phyloP scores from a whole-genome alignment of 2,797 vertebrate genomes.

The Anomalospiza imberbis region DNA sequence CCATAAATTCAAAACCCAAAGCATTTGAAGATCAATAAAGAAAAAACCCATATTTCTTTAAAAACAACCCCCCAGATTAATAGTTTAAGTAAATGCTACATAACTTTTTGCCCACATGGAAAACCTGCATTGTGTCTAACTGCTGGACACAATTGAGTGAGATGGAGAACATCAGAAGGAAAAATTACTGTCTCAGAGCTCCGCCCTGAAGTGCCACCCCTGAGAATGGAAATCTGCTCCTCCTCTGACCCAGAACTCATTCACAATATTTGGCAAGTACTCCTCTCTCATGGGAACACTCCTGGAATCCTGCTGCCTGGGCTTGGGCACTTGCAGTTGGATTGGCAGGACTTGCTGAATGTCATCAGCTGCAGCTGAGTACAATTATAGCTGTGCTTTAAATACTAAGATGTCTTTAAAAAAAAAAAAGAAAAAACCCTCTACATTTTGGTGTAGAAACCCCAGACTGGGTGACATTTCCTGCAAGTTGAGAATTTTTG shows the following conservation, averaged over 20 bases:
- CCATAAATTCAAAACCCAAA: not conserved
- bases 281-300: not conserved
- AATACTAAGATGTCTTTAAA: not conserved
- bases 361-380: constrained; percentile 38
- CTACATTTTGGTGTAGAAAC: not conserved
- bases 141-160: not conserved
- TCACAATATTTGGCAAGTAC: not conserved
- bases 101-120: not conserved
- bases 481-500: not conserved
- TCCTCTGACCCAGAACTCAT: not conserved
- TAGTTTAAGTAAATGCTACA: not conserved
- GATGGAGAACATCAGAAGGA: not conserved
- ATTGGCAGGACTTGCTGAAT: not conserved
- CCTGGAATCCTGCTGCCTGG: not conserved
- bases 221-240: not conserved
- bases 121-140: not conserved
- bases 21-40: not conserved
- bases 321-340: not conserved
- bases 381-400: not conserved
- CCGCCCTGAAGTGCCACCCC: not conserved
- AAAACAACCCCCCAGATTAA: not conserved
- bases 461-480: constrained; percentile 9
- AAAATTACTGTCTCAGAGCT: not conserved
- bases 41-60: not conserved
- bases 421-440: not conserved